phyloP scores from a whole-genome alignment of 2,888 invertebrate genomes.

The Lumbricus terrestris region DNA sequence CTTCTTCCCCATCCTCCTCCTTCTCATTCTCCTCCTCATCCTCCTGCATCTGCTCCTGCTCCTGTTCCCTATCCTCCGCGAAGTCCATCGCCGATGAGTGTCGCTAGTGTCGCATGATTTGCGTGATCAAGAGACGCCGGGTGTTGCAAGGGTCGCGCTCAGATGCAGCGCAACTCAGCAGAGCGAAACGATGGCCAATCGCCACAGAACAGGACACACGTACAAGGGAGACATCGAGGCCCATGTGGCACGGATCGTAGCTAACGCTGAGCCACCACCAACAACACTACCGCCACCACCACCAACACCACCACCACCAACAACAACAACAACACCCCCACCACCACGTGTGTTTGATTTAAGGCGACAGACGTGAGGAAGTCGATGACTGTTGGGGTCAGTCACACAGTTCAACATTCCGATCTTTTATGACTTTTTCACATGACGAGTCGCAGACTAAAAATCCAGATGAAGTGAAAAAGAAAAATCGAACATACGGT shows the following conservation, averaged over 20 bases:
- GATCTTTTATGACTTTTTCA: neutral
- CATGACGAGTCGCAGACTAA: neutral
- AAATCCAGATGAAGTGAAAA: neutral
- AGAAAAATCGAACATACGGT: too few relatives aligned
- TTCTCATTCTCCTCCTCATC: neutral
- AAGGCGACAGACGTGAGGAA: neutral
- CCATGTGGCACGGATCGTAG: neutral
- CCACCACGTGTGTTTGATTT: neutral
- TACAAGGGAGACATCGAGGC: neutral
- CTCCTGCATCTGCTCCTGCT: neutral
- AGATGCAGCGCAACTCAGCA: neutral
- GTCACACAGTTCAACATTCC: neutral
- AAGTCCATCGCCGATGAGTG: neutral
- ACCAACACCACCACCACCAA: too few relatives aligned
- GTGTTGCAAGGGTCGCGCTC: neutral
- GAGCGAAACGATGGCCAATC: neutral
- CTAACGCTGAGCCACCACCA: too few relatives aligned
- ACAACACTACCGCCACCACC: too few relatives aligned
- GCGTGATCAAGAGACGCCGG: neutral
- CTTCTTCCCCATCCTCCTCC: neutral
- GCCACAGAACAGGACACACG: neutral
- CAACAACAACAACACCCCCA: too few relatives aligned
- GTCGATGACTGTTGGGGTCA: neutral
- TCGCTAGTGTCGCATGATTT: slow-evolving; percentile 3
- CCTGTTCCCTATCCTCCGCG: neutral